Percentiles rank a stretch among this genome's conserved stretches.
These are phyloP conservation scores for Columba guinea DNA, from an alignment of 2,797 vertebrate species.

Conservation along the genomic window DNA sequence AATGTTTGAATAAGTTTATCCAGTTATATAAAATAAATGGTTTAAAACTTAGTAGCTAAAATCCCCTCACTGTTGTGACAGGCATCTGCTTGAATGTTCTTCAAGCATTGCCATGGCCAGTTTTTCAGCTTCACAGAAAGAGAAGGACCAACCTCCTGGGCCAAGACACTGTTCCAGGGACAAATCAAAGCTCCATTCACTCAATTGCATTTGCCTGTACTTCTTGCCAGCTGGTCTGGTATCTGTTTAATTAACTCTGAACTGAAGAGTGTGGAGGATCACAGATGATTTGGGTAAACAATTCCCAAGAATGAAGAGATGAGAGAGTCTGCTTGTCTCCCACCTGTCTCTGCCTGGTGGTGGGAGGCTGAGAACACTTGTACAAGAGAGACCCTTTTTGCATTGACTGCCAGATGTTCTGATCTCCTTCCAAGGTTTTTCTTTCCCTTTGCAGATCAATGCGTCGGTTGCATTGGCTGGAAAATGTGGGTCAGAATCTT, in stretches of 20 bases:
- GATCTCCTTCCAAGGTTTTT: background rate
- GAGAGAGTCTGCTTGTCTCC: background rate
- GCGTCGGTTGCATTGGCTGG: background rate
- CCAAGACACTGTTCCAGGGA: background rate
- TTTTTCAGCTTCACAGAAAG: background rate
- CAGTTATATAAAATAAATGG: background rate
- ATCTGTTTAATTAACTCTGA: background rate
- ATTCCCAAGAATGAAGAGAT: background rate
- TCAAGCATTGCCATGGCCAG: background rate
- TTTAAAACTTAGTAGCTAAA: background rate
- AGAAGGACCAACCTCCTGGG: background rate
- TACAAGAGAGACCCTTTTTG: background rate
- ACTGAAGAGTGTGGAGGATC: background rate
- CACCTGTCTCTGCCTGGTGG: background rate
- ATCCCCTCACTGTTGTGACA: background rate
- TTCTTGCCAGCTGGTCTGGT: background rate
- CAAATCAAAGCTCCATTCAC: background rate
- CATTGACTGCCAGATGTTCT: background rate
- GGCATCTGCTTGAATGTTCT: background rate
- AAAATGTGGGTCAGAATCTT: background rate
- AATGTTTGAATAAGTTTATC: background rate
- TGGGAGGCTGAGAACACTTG: background rate
- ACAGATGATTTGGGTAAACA: accelerated
- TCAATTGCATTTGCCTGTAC: background rate
- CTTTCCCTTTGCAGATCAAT: background rate